A percentile compares a stretch with the other conserved stretches of the same genome.
These are phyloP conservation scores for Cariama cristata DNA, from an alignment of 2,113 vertebrate species.

Conservation along the genomic window DNA sequence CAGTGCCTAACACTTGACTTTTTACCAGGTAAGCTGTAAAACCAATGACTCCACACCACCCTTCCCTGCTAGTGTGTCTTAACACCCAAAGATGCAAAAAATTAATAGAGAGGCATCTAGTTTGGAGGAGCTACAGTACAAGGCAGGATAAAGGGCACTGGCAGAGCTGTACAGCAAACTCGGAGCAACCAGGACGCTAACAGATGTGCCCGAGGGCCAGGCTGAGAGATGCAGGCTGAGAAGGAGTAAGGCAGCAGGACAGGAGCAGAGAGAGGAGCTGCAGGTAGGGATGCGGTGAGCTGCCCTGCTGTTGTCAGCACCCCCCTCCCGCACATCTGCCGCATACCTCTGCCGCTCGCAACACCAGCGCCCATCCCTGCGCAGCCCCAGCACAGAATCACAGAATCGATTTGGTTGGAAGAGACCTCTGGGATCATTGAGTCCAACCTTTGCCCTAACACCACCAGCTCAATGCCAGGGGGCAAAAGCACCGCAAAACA, in stretches of 20 bases:
- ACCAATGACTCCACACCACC: neutral
- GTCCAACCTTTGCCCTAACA: too few relatives aligned
- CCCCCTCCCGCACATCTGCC: neutral
- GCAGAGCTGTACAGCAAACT: neutral
- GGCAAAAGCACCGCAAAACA: neutral
- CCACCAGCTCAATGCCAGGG: accelerated
- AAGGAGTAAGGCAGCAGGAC: neutral
- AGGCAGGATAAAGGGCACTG: neutral
- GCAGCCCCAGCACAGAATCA: neutral
- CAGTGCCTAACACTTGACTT: neutral
- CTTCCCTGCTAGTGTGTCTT: neutral
- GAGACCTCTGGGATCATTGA: too few relatives aligned
- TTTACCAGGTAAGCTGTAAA: neutral
- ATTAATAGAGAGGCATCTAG: neutral
- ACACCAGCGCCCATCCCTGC: neutral
- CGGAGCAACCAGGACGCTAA: neutral
- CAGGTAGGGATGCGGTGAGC: neutral
- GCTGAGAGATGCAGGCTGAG: neutral
- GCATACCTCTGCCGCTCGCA: accelerated
- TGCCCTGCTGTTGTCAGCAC: neutral
- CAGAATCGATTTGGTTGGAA: too few relatives aligned
- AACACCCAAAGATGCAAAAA: neutral
- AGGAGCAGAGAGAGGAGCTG: neutral
- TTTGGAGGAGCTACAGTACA: neutral
- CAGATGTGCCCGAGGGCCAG: neutral